These are phyloP conservation scores for Diplodus puntazzo DNA, from an alignment of 2,797 vertebrate genomes.

Conservation along the genomic window DNA sequence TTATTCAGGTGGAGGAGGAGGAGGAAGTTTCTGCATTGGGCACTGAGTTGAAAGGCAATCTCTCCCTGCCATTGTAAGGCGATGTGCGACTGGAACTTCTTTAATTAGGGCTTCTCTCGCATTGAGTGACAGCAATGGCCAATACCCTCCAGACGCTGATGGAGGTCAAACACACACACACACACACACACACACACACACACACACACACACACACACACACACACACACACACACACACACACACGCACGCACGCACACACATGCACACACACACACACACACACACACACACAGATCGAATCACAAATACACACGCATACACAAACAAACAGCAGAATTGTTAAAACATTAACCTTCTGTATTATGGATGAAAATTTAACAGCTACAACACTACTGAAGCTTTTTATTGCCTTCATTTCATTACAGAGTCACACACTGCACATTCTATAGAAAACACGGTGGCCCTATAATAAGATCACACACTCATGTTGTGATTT, in stretches of 20 bases:
- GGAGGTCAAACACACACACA: slow-evolving; percentile 76
- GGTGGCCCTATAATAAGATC: slow-evolving; percentile 32
- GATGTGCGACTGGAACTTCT: slow-evolving; percentile 80
- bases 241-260: slow-evolving; percentile 24
- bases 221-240: not conserved
- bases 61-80: slow-evolving; percentile 79
- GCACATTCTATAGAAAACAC: slow-evolving; percentile 32
- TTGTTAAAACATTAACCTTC: slow-evolving; percentile 48
- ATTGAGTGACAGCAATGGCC: slow-evolving; percentile 80
- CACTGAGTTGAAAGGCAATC: slow-evolving; percentile 82
- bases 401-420: slow-evolving; percentile 48
- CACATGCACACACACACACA: not conserved
- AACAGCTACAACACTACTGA: slow-evolving; percentile 29
- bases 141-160: slow-evolving; percentile 79
- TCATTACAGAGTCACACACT: slow-evolving; percentile 45
- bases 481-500: slow-evolving; percentile 50
- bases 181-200: slow-evolving; percentile 16
- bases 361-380: slow-evolving; percentile 43
- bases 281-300: not conserved
- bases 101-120: slow-evolving; percentile 83
- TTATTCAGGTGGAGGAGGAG: slow-evolving; percentile 77
- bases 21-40: slow-evolving; percentile 79
- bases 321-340: slow-evolving; percentile 28
- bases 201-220: not conserved
- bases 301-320: not conserved